Evolutionary conservation across 2,888 invertebrate genomes (phyloP), one percentile per base, ranked within the genome.

Genomic region (Synanthedon formicaeformis): DNA sequence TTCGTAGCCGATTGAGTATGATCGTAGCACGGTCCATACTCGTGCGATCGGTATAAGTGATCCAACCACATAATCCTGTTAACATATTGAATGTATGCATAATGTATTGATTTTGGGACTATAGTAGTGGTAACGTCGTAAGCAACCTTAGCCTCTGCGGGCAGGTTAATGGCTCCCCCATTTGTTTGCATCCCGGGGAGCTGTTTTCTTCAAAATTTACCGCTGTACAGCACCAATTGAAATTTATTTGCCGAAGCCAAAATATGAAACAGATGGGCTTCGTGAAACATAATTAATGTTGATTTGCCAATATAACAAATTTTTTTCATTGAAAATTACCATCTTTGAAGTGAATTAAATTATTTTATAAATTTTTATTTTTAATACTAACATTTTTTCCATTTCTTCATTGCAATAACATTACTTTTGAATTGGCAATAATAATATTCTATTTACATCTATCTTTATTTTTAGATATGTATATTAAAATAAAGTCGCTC

Each of bases 181-280:
- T 69, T 67, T 67, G 61, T 58, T 60, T 58, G 56, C 63, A 57
- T 62, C 62, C 62, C 54, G 52, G 56, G 58, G 59, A 60, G 57
- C 58, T 57, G 63, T 64, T 61, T 60, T 57, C 61, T 57, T 56
- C 56, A 59, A 59, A 62, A 60, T 63, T 62, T 56, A 56, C 60
- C 59, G 56, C 56, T 52, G 51, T 54, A 56, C 58, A 55, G 55
- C 55, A 45, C 53, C 57, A 48, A 53, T 54, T 18, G 51, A 56
- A 60, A 62, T 60, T 60, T 62, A 57, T 59, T 57, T 54, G 57
- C 59, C 58, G 58, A 58, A 60, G 57, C 57, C 57, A 51, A 52
- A 54, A 53, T 52, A 51, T 53, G 16, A 49, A 52, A 51, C 41
- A 50, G 48, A 50, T 57, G 52, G 52, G 45, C 52, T 52, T 51